These are phyloP conservation scores for Geopemphigus sp. DNA, from an alignment of 1,140 invertebrate species.

Conservation along the genomic window DNA sequence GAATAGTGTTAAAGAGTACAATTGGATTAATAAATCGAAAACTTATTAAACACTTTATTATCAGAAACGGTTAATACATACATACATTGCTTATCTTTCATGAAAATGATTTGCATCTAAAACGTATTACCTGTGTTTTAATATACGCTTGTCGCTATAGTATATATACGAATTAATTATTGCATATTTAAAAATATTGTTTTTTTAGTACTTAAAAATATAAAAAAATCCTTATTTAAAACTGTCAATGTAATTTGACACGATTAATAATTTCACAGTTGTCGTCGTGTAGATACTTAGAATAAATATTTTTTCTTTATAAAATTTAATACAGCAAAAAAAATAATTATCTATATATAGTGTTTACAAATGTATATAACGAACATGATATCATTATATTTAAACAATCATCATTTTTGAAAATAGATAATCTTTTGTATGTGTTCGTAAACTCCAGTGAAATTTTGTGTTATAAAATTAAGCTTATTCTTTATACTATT, in stretches of 20 bases:
- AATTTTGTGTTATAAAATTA: background rate
- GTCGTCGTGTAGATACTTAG: background rate
- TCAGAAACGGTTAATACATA: too few species aligned
- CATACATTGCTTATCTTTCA: too few species aligned
- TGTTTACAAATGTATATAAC: too few species aligned
- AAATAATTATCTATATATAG: background rate
- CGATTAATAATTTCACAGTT: background rate
- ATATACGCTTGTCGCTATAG: too few species aligned
- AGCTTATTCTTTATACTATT: background rate
- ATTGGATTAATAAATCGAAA: too few species aligned
- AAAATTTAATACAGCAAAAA: background rate
- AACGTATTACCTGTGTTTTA: background rate
- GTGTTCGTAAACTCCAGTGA: background rate
- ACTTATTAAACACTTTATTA: too few species aligned
- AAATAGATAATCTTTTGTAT: background rate
- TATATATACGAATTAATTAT: background rate
- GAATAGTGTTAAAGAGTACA: too few species aligned
- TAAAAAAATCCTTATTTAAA: background rate
- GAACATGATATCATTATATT: background rate
- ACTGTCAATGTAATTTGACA: background rate
- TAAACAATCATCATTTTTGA: background rate
- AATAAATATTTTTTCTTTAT: background rate
- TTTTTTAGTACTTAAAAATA: background rate
- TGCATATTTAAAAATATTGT: background rate
- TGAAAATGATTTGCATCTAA: background rate